Conservation (phyloP, 2,797 vertebrate species). For the Intellagama lesueurii region DNA sequence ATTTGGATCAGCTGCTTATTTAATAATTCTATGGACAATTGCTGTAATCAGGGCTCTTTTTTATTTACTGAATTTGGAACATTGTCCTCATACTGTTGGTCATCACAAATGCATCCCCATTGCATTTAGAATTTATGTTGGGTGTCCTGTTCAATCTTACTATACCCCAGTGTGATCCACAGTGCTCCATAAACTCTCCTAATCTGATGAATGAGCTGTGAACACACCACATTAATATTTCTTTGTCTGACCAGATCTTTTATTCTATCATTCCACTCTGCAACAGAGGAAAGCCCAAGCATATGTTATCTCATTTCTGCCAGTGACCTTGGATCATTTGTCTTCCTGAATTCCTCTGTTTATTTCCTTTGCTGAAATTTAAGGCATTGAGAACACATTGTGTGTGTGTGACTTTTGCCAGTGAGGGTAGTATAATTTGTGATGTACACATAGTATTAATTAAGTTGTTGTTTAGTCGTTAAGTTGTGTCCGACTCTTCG, state of each 20-base stretch:
- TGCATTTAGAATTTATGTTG: slow-evolving; percentile 28
- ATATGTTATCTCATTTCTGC: slow-evolving; percentile 33
- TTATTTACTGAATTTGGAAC: not conserved
- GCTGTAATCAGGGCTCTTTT: not conserved
- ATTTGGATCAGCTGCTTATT: not conserved
- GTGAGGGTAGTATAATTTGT: slow-evolving; percentile 27
- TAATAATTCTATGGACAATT: not conserved
- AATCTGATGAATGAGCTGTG: slow-evolving; percentile 56
- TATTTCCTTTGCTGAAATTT: slow-evolving; percentile 26
- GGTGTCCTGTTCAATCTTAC: slow-evolving; percentile 39
- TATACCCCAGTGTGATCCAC: not conserved
- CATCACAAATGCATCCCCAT: slow-evolving; percentile 10
- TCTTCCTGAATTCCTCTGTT: slow-evolving; percentile 38
- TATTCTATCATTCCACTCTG: slow-evolving; percentile 33
- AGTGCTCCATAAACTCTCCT: slow-evolving; percentile 32
- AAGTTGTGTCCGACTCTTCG: too few relatives aligned
- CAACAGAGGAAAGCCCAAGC: slow-evolving; percentile 32
- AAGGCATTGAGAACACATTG: not conserved
- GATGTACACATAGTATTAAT: slow-evolving; percentile 23
- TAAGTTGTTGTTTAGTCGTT: not conserved
- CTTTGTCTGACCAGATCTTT: slow-evolving; percentile 15
- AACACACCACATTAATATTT: slow-evolving; percentile 42
- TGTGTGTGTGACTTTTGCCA: slow-evolving; percentile 16
- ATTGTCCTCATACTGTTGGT: not conserved
- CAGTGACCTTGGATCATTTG: slow-evolving; percentile 50